phyloP scores from a whole-genome alignment of 2,797 vertebrate genomes.

The Rhyacichthys aspro region DNA sequence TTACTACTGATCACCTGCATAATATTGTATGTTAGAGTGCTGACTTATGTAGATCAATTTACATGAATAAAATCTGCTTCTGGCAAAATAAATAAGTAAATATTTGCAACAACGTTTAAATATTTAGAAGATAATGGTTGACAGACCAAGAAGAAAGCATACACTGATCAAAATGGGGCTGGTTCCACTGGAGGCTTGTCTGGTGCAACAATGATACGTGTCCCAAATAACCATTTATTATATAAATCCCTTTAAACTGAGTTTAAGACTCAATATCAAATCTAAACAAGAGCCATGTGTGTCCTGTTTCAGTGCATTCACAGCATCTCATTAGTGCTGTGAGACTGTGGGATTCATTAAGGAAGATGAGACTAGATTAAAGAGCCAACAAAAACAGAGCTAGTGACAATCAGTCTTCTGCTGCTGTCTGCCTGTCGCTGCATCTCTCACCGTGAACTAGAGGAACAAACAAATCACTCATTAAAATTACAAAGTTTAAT shows the following conservation, averaged over 20 bases:
- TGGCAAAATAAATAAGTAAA: too few relatives aligned
- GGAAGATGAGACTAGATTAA: constrained; percentile 39
- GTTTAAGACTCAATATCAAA: constrained; percentile 1
- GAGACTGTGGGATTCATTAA: constrained; percentile 43
- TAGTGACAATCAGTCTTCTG: constrained; percentile 26
- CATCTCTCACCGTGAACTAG: constrained; percentile 20
- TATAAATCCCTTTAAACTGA: background rate
- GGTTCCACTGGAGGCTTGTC: too few relatives aligned
- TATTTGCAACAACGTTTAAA: too few relatives aligned
- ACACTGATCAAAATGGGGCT: too few relatives aligned
- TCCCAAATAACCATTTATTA: too few relatives aligned
- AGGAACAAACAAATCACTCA: constrained; percentile 35
- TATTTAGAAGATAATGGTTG: too few relatives aligned
- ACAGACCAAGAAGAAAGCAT: too few relatives aligned
- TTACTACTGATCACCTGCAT: too few relatives aligned
- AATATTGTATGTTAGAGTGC: too few relatives aligned
- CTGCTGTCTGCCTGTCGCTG: constrained; percentile 4
- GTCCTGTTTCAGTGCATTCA: constrained; percentile 15
- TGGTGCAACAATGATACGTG: too few relatives aligned
- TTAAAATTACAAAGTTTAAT: constrained; percentile 45
- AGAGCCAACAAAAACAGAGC: constrained; percentile 20
- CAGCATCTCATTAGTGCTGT: constrained; percentile 48
- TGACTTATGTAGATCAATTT: too few relatives aligned
- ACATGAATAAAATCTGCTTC: too few relatives aligned
- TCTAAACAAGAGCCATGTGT: constrained; percentile 13